Evolutionary conservation across 2,888 invertebrate species (phyloP), one percentile per base, ranked within the genome.

Genomic region (Caenorhabditis sinica): DNA sequence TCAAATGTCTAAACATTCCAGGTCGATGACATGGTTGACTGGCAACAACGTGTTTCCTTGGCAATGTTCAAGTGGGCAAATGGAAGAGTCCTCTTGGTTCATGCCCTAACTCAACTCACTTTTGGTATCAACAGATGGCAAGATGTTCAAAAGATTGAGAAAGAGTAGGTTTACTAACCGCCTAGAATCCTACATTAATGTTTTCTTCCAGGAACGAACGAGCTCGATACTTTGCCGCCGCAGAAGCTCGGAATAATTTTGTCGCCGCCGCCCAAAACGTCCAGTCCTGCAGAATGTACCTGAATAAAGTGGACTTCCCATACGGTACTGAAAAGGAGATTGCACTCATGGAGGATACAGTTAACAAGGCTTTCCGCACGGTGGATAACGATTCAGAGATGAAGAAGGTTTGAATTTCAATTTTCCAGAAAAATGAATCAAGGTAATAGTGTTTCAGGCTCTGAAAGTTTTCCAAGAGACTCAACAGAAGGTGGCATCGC

Each of bases 221-320:
- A 58, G 90, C 91, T 66, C 91, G 93, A 15, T 94, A 94, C 89
- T 93, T 93, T 61, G 92, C 93, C 23, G 94, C 94, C 0, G 94
- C 94, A 2, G 94, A 94, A 89, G 93, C 93, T 0, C 89, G 94
- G 28, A 94, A 94, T 91, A 94, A 94, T 90, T 92, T 94, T 66
- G 93, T 94, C 9, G 94, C 94, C 1, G 94, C 94, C 2, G 93
- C 93, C n/a, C 94, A 94, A 89, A 94, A 94, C 88, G 93, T 94
- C 13, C 92, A 93, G 76, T 94, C 93, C 15, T 94, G 94, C 49
- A 93, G 94, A 81, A 90, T 93, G 30, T 94, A 94, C 87, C 91
- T 94, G 53, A 92, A 93, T 45, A 93, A 93, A 82, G 94, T 90
- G 13, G 89, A 93, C 63, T 94, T 94, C 88, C 94, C 94, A 0